Evolutionary conservation across 2,888 invertebrate genomes (phyloP).

Genomic region (Drosophila leonis): DNA sequence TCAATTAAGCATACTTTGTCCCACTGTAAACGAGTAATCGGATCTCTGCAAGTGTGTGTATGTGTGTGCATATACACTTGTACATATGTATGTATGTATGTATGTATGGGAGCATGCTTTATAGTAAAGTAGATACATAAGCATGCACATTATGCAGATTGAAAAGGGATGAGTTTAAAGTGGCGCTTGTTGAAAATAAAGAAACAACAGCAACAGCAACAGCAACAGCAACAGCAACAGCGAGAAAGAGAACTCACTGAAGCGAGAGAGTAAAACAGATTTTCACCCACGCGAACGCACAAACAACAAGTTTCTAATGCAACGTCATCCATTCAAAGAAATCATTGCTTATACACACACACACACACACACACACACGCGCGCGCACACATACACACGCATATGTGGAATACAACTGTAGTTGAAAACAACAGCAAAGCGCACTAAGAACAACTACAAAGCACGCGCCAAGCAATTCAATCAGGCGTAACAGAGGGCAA

Average conservation of each 20-base stretch:
- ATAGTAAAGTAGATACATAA: slow-evolving; percentile 77
- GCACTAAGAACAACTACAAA: slow-evolving; percentile 39
- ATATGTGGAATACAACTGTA: slow-evolving; percentile 3
- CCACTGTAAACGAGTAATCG: slow-evolving; percentile 68
- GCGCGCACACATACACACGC: slow-evolving; percentile 13
- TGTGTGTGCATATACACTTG: background rate
- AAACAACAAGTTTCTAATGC: slow-evolving; percentile 77
- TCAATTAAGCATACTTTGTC: slow-evolving; percentile 8
- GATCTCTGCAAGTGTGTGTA: slow-evolving; percentile 40
- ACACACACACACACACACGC: slow-evolving; percentile 14
- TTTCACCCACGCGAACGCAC: slow-evolving; percentile 35
- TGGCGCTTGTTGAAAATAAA: slow-evolving; percentile 68
- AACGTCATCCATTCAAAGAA: slow-evolving; percentile 72
- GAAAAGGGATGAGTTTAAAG: slow-evolving; percentile 73
- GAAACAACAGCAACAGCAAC: slow-evolving; percentile 42
- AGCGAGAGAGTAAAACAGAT: slow-evolving; percentile 45
- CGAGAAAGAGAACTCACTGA: slow-evolving; percentile 23
- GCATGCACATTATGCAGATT: slow-evolving; percentile 72
- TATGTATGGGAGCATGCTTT: slow-evolving; percentile 51
- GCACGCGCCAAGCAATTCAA: slow-evolving; percentile 31
- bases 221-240: background rate
- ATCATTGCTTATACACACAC: slow-evolving; percentile 46
- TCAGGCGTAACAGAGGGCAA: slow-evolving; percentile 24
- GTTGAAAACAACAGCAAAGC: slow-evolving; percentile 33
- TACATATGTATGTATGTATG: background rate